Evolutionary conservation across 2,797 vertebrate species (phyloP).

Genomic region (Hozukius guyotensis): DNA sequence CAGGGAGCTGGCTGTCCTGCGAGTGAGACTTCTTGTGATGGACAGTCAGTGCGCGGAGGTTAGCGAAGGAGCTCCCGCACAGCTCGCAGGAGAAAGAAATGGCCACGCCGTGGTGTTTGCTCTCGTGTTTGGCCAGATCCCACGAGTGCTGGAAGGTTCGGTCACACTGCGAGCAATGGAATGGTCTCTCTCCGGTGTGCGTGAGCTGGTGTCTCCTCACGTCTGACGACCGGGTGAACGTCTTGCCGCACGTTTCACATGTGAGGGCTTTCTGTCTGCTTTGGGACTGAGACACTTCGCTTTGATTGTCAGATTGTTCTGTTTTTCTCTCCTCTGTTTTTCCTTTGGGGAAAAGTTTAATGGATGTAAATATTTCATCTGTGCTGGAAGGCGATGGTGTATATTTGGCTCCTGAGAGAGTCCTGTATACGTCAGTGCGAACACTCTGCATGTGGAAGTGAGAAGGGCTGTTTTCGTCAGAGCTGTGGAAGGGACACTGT

Average conservation of each 20-base stretch:
- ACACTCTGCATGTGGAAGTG: constrained; percentile 77
- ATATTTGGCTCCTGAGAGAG: constrained; percentile 47
- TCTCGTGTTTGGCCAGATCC: constrained; percentile 84
- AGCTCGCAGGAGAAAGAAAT: constrained; percentile 77
- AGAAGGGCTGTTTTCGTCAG: constrained; percentile 52
- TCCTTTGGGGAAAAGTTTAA: constrained; percentile 71
- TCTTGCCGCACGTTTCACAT: constrained; percentile 78
- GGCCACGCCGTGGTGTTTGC: constrained; percentile 71
- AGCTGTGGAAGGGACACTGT: constrained; percentile 68
- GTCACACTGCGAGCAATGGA: constrained; percentile 80
- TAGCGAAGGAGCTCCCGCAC: constrained; percentile 73
- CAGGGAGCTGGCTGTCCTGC: constrained; percentile 66
- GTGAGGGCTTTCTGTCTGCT: constrained; percentile 48
- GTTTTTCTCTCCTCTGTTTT: not conserved
- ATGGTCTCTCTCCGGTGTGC: constrained; percentile 84
- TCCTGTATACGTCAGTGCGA: constrained; percentile 56
- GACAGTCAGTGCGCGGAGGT: constrained; percentile 73
- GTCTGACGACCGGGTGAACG: constrained; percentile 81
- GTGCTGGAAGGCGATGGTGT: constrained; percentile 56
- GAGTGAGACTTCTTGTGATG: constrained; percentile 79
- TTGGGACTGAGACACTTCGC: not conserved
- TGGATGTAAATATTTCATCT: constrained; percentile 77
- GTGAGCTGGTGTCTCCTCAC: constrained; percentile 84
- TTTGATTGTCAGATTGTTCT: not conserved
- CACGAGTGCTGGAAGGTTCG: constrained; percentile 85